These are phyloP conservation scores for Drosophila elegans DNA, from an alignment of 1,140 invertebrate species.

Conservation along the genomic window DNA sequence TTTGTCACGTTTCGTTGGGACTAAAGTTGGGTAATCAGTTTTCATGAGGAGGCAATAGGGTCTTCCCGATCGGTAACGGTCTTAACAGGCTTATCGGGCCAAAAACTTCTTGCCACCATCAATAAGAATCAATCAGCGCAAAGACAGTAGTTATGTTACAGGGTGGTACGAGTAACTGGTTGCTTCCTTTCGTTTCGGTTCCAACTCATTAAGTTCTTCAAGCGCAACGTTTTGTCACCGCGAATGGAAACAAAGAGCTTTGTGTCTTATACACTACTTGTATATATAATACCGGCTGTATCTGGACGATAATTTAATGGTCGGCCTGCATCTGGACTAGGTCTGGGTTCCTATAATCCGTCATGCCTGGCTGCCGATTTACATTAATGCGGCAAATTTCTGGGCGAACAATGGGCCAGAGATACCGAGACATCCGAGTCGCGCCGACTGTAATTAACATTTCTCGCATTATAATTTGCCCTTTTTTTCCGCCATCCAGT, in stretches of 20 bases:
- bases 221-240: conserved; percentile 66
- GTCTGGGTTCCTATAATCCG: conserved; percentile 71
- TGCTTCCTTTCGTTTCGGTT: conserved; percentile 35
- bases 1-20: conserved; percentile 69
- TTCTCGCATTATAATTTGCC: conserved; percentile 79
- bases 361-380: conserved; percentile 69
- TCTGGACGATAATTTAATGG: conserved; percentile 70
- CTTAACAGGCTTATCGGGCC: conserved; percentile 48
- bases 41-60: conserved; percentile 57
- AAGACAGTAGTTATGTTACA: conserved; percentile 9
- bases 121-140: conserved; percentile 53
- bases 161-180: conserved; percentile 3
- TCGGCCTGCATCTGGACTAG: conserved; percentile 45
- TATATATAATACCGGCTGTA: conserved; percentile 41
- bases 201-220: conserved; percentile 69
- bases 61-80: conserved; percentile 31
- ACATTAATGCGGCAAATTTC: conserved; percentile 73
- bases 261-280: conserved; percentile 9
- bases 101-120: conserved; percentile 28
- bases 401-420: conserved; percentile 59
- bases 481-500: conserved; percentile 63
- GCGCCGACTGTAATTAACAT: conserved; percentile 76
- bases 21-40: conserved; percentile 46
- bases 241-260: conserved; percentile 49
- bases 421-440: conserved; percentile 43